Conservation (phyloP, 2,797 vertebrate genomes). For the Streptopelia turtur region DNA sequence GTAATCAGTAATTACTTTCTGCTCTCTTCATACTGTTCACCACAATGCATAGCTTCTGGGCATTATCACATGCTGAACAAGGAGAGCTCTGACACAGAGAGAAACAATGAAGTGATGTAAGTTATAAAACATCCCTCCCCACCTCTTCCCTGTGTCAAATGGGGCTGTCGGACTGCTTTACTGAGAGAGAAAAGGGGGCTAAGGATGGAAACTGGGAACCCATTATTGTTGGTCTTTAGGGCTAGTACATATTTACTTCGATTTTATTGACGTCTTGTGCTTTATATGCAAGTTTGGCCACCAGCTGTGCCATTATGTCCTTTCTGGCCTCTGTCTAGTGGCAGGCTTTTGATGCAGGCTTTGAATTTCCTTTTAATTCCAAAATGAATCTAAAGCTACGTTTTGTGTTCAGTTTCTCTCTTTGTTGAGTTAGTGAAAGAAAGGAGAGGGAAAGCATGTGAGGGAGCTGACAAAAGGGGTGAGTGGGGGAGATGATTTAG, state of each 20-base stretch:
- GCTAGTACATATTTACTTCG: not conserved
- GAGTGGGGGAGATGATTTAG: not conserved
- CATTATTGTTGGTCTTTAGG: not conserved
- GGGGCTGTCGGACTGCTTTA: not conserved
- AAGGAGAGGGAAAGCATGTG: not conserved
- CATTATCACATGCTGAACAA: fast-evolving
- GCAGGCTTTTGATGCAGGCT: not conserved
- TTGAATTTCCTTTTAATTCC: not conserved
- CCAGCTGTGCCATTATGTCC: not conserved
- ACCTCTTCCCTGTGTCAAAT: not conserved
- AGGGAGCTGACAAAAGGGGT: not conserved
- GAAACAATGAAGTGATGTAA: not conserved
- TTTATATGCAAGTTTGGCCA: not conserved
- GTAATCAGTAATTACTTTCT: not conserved
- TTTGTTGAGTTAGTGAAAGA: not conserved
- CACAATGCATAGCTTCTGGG: not conserved
- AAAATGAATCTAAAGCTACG: not conserved
- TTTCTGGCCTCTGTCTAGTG: not conserved
- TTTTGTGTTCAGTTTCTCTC: not conserved
- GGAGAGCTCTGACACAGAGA: not conserved
- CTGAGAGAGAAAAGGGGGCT: not conserved
- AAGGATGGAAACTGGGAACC: not conserved
- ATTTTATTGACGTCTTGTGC: not conserved
- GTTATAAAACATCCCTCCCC: fast-evolving
- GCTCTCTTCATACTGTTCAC: not conserved